A percentile compares a stretch with the other conserved stretches of the same genome.
phyloP scores from a whole-genome alignment of 92 coral and sea anemone genomes.

The Galaxea fascicularis region DNA sequence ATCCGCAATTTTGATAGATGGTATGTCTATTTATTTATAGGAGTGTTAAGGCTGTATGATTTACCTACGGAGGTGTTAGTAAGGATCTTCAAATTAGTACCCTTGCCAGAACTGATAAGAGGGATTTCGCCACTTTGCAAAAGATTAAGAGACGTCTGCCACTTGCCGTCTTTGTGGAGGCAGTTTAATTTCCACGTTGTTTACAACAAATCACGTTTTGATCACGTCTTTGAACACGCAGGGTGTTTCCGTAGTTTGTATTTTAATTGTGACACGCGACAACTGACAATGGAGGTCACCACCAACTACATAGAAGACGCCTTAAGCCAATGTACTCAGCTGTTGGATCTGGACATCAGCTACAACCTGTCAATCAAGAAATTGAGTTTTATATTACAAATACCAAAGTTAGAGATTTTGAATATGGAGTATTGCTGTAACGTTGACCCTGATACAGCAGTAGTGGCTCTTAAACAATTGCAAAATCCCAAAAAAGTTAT shows the following conservation, averaged over 20 bases:
- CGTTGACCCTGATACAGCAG: slow-evolving; percentile 3
- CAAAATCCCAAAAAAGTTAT: slow-evolving; percentile 6
- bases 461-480: background rate
- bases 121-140: slow-evolving; percentile 6
- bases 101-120: background rate
- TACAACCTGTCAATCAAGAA: slow-evolving; percentile 3
- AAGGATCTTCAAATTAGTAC: background rate
- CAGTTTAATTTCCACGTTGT: background rate
- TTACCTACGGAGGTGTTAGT: background rate
- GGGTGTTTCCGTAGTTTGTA: background rate
- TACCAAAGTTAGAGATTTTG: slow-evolving; percentile 14
- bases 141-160: slow-evolving; percentile 11
- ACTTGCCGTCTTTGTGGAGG: slow-evolving; percentile 8
- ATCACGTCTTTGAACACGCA: slow-evolving; percentile 13
- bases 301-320: background rate
- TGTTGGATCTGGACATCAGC: slow-evolving; percentile 12
- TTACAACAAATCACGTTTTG: slow-evolving; percentile 14
- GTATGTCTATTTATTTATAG: background rate
- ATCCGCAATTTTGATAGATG: background rate
- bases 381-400: background rate
- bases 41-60: background rate
- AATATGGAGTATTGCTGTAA: slow-evolving; percentile 21
- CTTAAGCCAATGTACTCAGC: slow-evolving; percentile 13
- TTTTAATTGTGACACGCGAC: background rate
- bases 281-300: slow-evolving; percentile 13